These are phyloP conservation scores for Oreochromis niloticus DNA, from an alignment of 2,113 vertebrate species.

Conservation along the genomic window DNA sequence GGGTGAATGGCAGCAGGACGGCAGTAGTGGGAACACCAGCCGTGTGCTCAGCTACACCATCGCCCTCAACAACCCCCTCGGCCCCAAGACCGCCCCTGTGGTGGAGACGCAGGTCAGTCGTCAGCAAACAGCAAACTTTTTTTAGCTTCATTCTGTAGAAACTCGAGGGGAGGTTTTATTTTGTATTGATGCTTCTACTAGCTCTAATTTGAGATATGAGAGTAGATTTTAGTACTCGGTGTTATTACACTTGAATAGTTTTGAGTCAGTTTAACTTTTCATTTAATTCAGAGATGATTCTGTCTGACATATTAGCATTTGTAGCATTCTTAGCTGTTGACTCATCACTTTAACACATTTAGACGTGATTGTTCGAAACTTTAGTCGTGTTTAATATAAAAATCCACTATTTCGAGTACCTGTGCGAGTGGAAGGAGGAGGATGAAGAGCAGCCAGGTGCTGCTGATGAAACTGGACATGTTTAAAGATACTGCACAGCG, in stretches of 20 bases:
- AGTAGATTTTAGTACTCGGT: background rate
- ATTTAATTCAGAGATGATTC: background rate
- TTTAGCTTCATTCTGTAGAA: background rate
- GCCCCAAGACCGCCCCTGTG: constrained; percentile 84
- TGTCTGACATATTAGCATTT: background rate
- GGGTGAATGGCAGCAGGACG: constrained; percentile 82
- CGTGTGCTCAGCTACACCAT: constrained; percentile 86
- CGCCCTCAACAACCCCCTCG: constrained; percentile 86
- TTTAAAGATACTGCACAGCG: background rate
- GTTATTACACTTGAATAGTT: background rate
- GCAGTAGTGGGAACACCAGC: constrained; percentile 76
- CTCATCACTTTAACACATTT: background rate
- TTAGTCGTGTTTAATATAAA: background rate
- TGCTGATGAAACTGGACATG: fast-evolving
- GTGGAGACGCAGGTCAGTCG: constrained; percentile 84
- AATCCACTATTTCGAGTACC: fast-evolving
- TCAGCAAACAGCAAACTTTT: background rate
- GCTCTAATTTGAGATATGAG: background rate
- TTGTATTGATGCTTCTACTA: background rate
- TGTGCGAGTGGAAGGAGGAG: background rate
- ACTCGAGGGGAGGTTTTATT: background rate
- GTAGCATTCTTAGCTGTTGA: background rate
- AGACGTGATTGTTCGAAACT: background rate
- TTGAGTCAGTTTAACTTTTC: background rate
- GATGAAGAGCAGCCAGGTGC: background rate